A percentile compares a stretch with the other conserved stretches of the same genome.
phyloP scores from a whole-genome alignment of 2,797 vertebrate genomes.

The Prunella strophiata region DNA sequence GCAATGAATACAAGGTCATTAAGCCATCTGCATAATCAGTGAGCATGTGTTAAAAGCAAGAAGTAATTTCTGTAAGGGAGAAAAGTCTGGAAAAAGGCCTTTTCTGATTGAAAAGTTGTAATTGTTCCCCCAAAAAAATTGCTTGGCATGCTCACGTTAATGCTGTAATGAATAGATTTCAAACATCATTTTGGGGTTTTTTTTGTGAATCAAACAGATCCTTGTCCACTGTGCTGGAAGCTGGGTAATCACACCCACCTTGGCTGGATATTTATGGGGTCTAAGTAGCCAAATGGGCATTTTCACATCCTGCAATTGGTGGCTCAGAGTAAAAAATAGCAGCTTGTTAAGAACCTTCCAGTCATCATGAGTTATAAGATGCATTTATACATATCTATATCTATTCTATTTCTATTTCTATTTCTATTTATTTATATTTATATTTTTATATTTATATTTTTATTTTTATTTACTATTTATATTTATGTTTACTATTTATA shows the following conservation, averaged over 20 bases:
- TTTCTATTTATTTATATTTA: no score
- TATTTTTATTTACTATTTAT: no score
- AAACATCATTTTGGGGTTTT: not conserved
- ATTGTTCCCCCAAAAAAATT: not conserved
- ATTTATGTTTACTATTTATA: no score
- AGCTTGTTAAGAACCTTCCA: not conserved
- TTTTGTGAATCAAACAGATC: not conserved
- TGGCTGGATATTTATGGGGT: not conserved
- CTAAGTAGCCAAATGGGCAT: not conserved
- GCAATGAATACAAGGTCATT: not conserved
- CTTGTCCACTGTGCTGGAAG: not conserved
- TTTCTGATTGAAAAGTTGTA: not conserved
- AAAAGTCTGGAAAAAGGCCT: not conserved
- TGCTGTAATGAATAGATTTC: not conserved
- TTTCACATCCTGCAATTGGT: not conserved
- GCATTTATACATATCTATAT: not conserved
- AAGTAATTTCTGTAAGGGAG: not conserved
- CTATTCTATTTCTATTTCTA: no score
- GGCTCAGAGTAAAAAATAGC: not conserved
- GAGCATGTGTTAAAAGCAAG: conserved; percentile 25
- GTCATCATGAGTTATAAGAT: not conserved
- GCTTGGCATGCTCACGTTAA: not conserved
- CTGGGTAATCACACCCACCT: not conserved
- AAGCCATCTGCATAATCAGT: conserved; percentile 33
- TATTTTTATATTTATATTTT: no score